phyloP scores from a whole-genome alignment of 2,113 vertebrate species.

The Isichthys henryi region DNA sequence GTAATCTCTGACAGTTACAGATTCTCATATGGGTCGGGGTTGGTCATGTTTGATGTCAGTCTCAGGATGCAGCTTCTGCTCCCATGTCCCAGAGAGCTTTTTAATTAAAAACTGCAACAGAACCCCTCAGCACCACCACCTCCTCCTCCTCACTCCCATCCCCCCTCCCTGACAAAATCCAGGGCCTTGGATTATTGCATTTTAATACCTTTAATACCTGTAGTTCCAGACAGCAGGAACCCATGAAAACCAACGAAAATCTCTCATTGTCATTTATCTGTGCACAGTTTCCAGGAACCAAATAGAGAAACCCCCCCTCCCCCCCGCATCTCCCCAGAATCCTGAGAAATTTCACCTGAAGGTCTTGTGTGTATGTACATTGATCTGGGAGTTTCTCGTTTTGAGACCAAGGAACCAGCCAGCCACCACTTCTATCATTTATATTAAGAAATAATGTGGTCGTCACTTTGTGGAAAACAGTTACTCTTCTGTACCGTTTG shows the following conservation, averaged over 20 bases:
- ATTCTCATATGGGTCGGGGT: not conserved
- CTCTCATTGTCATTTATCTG: not conserved
- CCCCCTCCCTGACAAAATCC: not conserved
- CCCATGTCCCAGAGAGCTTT: not conserved
- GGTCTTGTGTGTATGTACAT: not conserved
- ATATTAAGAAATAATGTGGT: not conserved
- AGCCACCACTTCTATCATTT: not conserved
- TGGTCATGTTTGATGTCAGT: not conserved
- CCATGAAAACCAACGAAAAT: not conserved
- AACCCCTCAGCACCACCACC: not conserved
- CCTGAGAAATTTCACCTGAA: not conserved
- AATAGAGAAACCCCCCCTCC: not conserved
- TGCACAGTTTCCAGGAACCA: not conserved
- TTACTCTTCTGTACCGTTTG: not conserved
- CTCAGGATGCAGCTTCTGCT: not conserved
- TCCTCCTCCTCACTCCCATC: not conserved
- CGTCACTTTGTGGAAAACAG: not conserved
- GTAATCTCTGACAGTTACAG: not conserved
- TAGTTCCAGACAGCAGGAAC: not conserved
- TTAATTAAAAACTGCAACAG: not conserved
- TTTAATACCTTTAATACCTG: constrained; percentile 11
- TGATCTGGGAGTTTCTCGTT: not conserved
- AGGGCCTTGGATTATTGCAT: not conserved
- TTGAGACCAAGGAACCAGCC: not conserved
- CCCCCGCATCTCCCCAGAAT: not conserved